A percentile compares a stretch with the other conserved stretches of the same genome.
Evolutionary conservation across 2,797 vertebrate genomes (phyloP).

Genomic region (Lophotriccus pileatus): DNA sequence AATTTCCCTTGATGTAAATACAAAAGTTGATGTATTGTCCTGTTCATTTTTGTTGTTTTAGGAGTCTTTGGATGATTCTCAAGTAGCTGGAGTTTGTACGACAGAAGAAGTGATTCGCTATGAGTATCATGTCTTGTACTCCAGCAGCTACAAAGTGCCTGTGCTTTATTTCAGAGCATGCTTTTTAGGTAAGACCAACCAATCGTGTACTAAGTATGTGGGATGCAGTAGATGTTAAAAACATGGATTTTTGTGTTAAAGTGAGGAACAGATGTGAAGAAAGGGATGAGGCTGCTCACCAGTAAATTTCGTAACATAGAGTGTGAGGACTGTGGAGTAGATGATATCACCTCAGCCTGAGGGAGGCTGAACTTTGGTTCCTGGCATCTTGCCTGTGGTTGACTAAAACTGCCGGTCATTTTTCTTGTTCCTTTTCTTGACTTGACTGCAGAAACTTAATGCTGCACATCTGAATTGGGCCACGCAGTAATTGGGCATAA

Average conservation of each 20-base stretch:
- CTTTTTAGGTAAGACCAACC: slow-evolving; percentile 82
- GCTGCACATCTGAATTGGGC: slow-evolving; percentile 15
- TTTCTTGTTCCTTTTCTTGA: slow-evolving; percentile 55
- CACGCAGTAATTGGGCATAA: neutral
- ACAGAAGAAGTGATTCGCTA: slow-evolving; percentile 69
- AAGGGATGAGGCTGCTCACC: slow-evolving; percentile 53
- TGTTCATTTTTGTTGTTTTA: slow-evolving; percentile 51
- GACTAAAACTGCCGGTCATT: slow-evolving; percentile 67
- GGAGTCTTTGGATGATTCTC: slow-evolving; percentile 66
- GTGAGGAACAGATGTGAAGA: neutral
- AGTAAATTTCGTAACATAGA: slow-evolving; percentile 50
- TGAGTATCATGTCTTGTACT: slow-evolving; percentile 91
- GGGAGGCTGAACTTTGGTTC: slow-evolving; percentile 70
- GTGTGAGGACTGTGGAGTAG: slow-evolving; percentile 49
- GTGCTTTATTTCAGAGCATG: slow-evolving; percentile 91
- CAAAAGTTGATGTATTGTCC: neutral
- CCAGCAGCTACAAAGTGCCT: slow-evolving; percentile 88
- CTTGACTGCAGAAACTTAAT: slow-evolving; percentile 59
- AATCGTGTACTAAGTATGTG: neutral
- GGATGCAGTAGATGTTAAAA: neutral
- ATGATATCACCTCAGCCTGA: slow-evolving; percentile 72
- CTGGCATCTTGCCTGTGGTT: slow-evolving; percentile 69
- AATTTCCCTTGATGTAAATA: neutral
- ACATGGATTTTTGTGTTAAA: neutral
- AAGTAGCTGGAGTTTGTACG: neutral